Base-by-base conservation (phyloP, 2,797 vertebrate genomes). In the Ceryle rudis region DNA sequence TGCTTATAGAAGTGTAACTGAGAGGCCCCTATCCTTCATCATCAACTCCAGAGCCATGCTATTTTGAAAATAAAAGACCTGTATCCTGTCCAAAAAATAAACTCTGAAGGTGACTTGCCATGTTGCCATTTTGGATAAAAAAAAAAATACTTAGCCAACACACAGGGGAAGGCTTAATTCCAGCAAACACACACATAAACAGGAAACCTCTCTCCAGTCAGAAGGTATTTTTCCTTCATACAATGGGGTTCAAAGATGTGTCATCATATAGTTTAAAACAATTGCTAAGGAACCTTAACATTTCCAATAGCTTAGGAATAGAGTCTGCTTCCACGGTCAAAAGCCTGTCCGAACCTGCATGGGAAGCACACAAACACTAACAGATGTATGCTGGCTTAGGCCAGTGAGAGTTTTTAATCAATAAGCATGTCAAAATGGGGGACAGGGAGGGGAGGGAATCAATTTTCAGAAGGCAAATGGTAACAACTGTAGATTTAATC, bases 401-500 rank as follows among this genome's bases (percentile, higher is more conserved):
- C 92, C 91, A 91, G 71, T 41, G 16, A 87, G 51, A 96, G 95
- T 81, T 98, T 97, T 97, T 96, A 97, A 97, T 97, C 96, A 97
- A 97, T 93, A 97, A 93, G 69, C 39, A 81, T 93, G 96, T 97
- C 96, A 90, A 96, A 70, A 95, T 86, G 91, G 88, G 81, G 95
- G 71, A 95, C 44, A 4, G 62, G 37, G 64, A 91, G 62, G 79
- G 77, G 82, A 54, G 29, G 82, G 96, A 97, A 97, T 97, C 97
- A 97, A 97, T 98, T 97, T 98, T 95, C 96, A 97, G 96, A 96
- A 98, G 96, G 97, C 95, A 97, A 97, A 98, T 95, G 96, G 95
- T 95, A 98, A 97, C 96, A 97, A 97, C 95, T 94, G 91, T 94
- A 97, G 96, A 96, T 97, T 98, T 98, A 98, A 98, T 98, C 97